Base-by-base conservation (phyloP, 2,888 invertebrate species). In the Drosophila ustulata region DNA sequence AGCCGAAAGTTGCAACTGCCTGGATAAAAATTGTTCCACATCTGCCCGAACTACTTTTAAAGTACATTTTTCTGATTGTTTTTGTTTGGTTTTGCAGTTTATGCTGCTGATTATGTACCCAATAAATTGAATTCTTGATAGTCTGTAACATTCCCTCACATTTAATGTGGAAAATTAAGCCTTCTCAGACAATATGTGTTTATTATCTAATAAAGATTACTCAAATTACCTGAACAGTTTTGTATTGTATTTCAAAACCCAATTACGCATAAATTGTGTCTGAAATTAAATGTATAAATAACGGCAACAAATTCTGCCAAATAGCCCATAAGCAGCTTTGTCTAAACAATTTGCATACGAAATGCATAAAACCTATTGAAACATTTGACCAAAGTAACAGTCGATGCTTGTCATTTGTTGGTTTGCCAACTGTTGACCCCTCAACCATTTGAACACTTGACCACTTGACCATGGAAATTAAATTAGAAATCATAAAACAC, bases 291-390 rank as follows among this genome's bases (percentile, higher is more conserved):
- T 23, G 18, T 18, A 53, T 70, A 51, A 50, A 57, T 56, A 56
- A 65, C 50, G 23, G 9, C 37, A 49, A 52, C 51, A 66, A 52
- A 41, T 37, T 57, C 45, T 34, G 4, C 46, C 43, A 74, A 75
- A 80, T 53, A 51, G 32, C n/a, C 41, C 32, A 52, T 88, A 83
- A 88, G 89, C 67, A 62, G 83, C 80, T 86, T 82, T 80, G 53
- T 49, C 59, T 11, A 32, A 65, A 37, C 61, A 46, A 74, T 83
- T 80, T 78, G 74, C 67, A 70, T 77, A 52, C 52, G 39, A 66
- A 69, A 57, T 64, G 62, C 62, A 62, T 34, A 65, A 53, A 34
- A 49, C 56, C 52, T 61, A 66, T 58, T 66, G 45, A 67, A 82
- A 71, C 65, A 73, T 85, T 70, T 69, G 66, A 70, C 75, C 64